A percentile compares a stretch with the other conserved stretches of the same genome.
These are phyloP conservation scores for Galbula dea DNA, from an alignment of 2,113 vertebrate species.

Conservation along the genomic window DNA sequence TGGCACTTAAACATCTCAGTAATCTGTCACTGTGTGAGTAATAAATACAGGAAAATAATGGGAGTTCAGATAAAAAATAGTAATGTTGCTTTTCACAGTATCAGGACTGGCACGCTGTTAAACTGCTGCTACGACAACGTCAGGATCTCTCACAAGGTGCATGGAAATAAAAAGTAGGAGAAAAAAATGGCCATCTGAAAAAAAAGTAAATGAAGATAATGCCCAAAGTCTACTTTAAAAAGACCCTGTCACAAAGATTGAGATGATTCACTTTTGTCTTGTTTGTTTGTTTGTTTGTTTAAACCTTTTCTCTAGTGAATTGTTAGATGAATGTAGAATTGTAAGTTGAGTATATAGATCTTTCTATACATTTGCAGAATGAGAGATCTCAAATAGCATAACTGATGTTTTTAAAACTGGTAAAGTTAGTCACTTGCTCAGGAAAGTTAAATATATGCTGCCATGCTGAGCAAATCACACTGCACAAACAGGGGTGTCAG, in stretches of 20 bases:
- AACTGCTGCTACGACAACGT: background rate
- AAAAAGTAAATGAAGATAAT: background rate
- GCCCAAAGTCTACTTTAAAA: background rate
- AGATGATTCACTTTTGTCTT: background rate
- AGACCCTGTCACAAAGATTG: background rate
- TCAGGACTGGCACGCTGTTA: background rate
- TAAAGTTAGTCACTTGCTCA: background rate
- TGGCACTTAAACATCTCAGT: background rate
- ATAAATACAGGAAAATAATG: background rate
- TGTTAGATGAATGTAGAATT: background rate
- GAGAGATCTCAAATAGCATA: background rate
- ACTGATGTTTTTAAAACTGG: background rate
- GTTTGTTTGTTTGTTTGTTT: background rate
- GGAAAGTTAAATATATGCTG: background rate
- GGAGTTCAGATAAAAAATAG: background rate
- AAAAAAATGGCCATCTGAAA: background rate
- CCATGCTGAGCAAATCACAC: background rate
- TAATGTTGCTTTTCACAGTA: background rate
- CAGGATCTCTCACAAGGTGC: background rate
- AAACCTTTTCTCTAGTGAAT: background rate
- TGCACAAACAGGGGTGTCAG: background rate
- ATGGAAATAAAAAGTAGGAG: background rate
- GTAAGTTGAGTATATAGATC: background rate
- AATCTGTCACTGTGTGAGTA: background rate
- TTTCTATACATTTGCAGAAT: constrained; percentile 26